A percentile compares a stretch with the other conserved stretches of the same genome.
phyloP scores from a whole-genome alignment of 2,113 vertebrate genomes.

The Antechinus stuartii region DNA sequence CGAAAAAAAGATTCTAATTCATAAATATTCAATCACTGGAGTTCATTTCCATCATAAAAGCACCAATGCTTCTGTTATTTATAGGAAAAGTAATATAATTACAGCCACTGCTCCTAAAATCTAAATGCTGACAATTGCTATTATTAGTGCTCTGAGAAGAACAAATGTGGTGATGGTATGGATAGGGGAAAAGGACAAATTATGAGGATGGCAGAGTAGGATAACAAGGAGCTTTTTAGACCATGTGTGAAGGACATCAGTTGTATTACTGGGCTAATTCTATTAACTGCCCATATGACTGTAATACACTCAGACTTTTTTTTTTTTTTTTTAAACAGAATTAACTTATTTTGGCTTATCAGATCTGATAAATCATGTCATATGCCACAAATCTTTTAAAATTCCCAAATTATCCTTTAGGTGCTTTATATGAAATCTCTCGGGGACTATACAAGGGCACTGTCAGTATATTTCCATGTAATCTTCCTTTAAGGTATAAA shows the following conservation, averaged over 20 bases:
- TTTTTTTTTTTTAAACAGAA: not conserved
- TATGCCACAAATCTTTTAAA: not conserved
- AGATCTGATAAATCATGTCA: not conserved
- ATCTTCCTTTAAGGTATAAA: not conserved
- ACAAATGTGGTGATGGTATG: constrained; percentile 41
- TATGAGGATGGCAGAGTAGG: not conserved
- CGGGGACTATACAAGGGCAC: not conserved
- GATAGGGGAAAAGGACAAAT: not conserved
- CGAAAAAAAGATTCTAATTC: constrained; percentile 74
- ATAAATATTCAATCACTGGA: constrained; percentile 79
- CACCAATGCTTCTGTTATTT: constrained; percentile 78
- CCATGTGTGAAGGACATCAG: not conserved
- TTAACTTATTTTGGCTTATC: not conserved
- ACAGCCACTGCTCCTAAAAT: constrained; percentile 70
- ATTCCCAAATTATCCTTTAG: not conserved
- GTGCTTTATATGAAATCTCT: not conserved
- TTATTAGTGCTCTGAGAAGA: constrained; percentile 66
- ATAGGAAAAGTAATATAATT: constrained; percentile 78
- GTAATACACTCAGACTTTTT: not conserved
- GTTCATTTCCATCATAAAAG: constrained; percentile 81
- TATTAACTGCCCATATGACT: not conserved
- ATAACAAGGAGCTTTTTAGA: not conserved
- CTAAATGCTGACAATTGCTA: constrained; percentile 75
- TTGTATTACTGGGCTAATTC: not conserved
- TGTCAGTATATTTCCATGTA: not conserved